Percentiles rank a stretch among this genome's conserved stretches.
Conservation (phyloP, 2,888 invertebrate species). For the Nomada hirtipes region DNA sequence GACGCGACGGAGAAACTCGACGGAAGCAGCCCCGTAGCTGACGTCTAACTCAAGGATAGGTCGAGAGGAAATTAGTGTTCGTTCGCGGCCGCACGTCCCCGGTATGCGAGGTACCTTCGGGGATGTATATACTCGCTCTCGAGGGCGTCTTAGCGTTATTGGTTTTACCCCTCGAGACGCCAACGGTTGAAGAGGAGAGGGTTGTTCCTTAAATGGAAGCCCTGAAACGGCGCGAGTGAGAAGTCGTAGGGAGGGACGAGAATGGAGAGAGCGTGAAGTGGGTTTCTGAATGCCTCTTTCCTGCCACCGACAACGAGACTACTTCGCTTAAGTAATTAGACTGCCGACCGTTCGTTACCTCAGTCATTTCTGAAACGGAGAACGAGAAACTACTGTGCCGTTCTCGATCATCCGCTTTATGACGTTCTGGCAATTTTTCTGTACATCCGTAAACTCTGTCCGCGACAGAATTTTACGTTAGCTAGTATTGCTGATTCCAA, state of each 20-base stretch:
- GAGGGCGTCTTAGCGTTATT: slow-evolving; percentile 82
- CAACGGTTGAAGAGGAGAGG: slow-evolving; percentile 30
- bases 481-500: no score
- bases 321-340: slow-evolving; percentile 82
- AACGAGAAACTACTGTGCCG: slow-evolving; percentile 64
- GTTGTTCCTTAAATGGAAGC: slow-evolving; percentile 64
- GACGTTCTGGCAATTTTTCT: slow-evolving; percentile 15
- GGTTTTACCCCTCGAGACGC: slow-evolving; percentile 79
- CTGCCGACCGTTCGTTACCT: slow-evolving; percentile 80
- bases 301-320: slow-evolving; percentile 74
- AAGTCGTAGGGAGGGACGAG: slow-evolving; percentile 19
- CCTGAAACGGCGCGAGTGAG: slow-evolving; percentile 43
- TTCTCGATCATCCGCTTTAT: neutral
- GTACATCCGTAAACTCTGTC: neutral
- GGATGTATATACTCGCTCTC: slow-evolving; percentile 57
- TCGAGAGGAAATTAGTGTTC: slow-evolving; percentile 81
- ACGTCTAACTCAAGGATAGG: slow-evolving; percentile 81
- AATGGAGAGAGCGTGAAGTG: slow-evolving; percentile 56
- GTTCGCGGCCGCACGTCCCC: slow-evolving; percentile 72
- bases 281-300: slow-evolving; percentile 63
- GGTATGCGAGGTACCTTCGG: slow-evolving; percentile 78
- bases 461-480: no score
- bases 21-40: slow-evolving; percentile 63
- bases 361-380: slow-evolving; percentile 73
- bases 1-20: slow-evolving; percentile 19